Conservation (phyloP, 2,113 vertebrate species). For the Theristicus caerulescens region DNA sequence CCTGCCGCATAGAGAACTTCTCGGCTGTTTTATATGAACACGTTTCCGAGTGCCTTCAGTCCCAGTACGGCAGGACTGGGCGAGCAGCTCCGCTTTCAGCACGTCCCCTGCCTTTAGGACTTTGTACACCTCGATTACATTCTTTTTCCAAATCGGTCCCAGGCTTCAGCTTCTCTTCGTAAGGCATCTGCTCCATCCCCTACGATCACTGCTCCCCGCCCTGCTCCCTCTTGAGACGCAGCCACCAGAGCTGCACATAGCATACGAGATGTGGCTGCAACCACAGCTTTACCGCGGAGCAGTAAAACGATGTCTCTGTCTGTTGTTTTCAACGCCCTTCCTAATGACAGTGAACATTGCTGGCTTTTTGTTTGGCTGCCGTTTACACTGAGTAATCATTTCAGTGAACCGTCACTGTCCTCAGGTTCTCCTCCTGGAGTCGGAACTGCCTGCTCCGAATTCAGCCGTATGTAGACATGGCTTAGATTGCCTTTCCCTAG, state of each 20-base stretch:
- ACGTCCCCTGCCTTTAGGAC: background rate
- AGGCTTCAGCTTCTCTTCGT: background rate
- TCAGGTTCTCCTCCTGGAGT: background rate
- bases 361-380: background rate
- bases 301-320: background rate
- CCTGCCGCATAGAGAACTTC: background rate
- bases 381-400: background rate
- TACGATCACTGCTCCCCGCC: accelerated
- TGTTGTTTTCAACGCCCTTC: background rate
- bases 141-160: background rate
- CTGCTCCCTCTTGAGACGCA: background rate
- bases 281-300: background rate
- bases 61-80: accelerated
- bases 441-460: background rate
- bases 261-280: background rate
- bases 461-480: background rate
- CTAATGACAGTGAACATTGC: background rate
- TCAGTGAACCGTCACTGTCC: background rate
- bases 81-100: background rate
- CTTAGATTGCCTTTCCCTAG: background rate
- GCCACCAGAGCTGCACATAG: background rate
- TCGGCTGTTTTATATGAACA: accelerated
- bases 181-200: background rate
- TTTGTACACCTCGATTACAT: background rate
- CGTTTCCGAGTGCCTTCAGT: background rate